phyloP scores from a whole-genome alignment of 2,888 invertebrate species.

The Polietes domitor region DNA sequence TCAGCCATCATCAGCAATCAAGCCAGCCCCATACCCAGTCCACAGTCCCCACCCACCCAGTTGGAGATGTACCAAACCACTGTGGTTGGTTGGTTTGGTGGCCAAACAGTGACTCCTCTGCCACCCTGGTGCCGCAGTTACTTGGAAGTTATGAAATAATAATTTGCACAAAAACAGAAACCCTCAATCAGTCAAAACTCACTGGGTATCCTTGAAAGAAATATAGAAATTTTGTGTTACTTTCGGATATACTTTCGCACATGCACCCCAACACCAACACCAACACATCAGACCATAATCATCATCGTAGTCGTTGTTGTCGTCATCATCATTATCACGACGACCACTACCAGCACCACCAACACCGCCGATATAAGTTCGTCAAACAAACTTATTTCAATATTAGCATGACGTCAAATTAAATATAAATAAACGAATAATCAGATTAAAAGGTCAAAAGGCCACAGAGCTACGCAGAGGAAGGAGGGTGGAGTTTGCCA shows the following conservation, averaged over 20 bases:
- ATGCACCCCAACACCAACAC: background rate
- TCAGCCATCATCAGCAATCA: background rate
- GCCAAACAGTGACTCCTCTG: background rate
- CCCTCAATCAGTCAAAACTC: conserved; percentile 2
- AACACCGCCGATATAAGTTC: background rate
- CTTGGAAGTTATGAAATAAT: background rate
- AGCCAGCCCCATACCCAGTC: background rate
- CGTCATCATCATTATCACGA: background rate
- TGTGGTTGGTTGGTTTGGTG: background rate
- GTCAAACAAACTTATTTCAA: background rate
- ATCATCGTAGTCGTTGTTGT: background rate
- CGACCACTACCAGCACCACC: background rate
- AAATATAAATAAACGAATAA: background rate
- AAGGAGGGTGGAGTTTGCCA: too few species aligned
- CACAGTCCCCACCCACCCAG: background rate
- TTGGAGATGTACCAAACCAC: background rate
- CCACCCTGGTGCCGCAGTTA: background rate
- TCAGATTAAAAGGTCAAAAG: conserved; percentile 15
- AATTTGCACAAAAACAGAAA: background rate
- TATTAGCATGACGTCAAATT: conserved; percentile 33
- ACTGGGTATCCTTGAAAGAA: background rate
- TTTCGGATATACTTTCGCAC: background rate
- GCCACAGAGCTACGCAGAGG: background rate
- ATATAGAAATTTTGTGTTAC: background rate
- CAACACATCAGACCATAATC: background rate